These are phyloP conservation scores for Eolophus roseicapilla DNA, from an alignment of 2,113 vertebrate species.

Conservation along the genomic window DNA sequence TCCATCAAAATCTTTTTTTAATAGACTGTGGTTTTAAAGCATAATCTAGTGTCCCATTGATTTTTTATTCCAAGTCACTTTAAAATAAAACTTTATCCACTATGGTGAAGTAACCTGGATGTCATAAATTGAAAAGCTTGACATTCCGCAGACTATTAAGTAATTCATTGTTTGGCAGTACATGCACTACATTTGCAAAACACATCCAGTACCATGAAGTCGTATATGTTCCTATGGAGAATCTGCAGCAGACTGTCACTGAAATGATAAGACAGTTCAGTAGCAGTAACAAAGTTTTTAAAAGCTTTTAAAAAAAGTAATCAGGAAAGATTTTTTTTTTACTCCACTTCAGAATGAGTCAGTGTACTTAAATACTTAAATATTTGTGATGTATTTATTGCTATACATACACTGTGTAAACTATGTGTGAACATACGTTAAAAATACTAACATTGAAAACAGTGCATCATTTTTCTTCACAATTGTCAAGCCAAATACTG, in stretches of 20 bases:
- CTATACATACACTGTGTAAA: not conserved
- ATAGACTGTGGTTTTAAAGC: not conserved
- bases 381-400: not conserved
- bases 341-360: not conserved
- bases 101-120: not conserved
- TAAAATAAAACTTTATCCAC: not conserved
- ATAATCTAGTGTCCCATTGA: not conserved
- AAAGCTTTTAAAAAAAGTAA: not conserved
- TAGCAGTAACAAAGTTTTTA: not conserved
- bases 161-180: not conserved
- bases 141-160: slow-evolving; percentile 4
- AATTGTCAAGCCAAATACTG: not conserved
- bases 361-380: not conserved
- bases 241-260: not conserved
- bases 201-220: not conserved
- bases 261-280: not conserved
- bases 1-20: not conserved
- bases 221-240: not conserved
- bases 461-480: not conserved
- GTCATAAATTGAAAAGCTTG: slow-evolving; percentile 8
- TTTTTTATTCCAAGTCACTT: not conserved
- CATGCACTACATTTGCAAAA: not conserved
- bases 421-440: not conserved
- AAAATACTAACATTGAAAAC: not conserved
- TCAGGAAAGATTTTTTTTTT: not conserved